Conservation (phyloP, 1,140 invertebrate genomes). For the Zaprionus lachaisei region DNA sequence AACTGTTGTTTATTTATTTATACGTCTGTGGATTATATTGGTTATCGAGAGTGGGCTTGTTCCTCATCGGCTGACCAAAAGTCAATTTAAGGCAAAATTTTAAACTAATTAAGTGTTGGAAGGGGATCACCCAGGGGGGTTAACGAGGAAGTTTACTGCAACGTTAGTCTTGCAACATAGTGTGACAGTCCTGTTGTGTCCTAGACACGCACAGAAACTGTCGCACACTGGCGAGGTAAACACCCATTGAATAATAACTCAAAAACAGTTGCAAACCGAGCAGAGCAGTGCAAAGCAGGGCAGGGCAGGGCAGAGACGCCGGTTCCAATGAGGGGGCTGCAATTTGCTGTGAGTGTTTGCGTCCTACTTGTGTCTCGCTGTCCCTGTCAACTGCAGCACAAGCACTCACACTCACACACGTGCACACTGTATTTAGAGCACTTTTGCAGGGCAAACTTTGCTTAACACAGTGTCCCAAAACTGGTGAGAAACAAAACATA, state of each 20-base stretch:
- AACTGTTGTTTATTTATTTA: conserved; percentile 68
- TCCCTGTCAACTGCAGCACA: conserved; percentile 67
- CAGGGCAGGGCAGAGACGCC: conserved; percentile 12
- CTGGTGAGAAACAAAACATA: not conserved
- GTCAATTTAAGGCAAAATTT: conserved; percentile 54
- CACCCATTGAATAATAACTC: conserved; percentile 74
- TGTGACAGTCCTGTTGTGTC: conserved; percentile 68
- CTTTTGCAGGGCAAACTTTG: conserved; percentile 69
- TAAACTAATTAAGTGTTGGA: conserved; percentile 30
- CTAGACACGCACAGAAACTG: conserved; percentile 45
- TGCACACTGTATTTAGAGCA: conserved; percentile 34
- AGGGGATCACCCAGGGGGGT: not conserved
- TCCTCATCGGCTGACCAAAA: conserved; percentile 16
- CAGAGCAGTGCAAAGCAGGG: conserved; percentile 27
- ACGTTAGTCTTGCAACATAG: conserved; percentile 50
- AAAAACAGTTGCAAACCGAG: conserved; percentile 66
- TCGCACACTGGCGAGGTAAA: conserved; percentile 41
- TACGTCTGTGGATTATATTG: conserved; percentile 43
- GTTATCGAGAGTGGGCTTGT: conserved; percentile 4
- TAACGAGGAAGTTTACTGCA: conserved; percentile 54
- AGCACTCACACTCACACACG: conserved; percentile 33
- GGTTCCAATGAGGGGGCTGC: conserved; percentile 31
- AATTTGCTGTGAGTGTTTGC: conserved; percentile 75
- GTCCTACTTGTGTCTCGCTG: conserved; percentile 52
- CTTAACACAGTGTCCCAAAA: conserved; percentile 45